These are phyloP conservation scores for Talpa occidentalis DNA, from an alignment of 2,113 vertebrate species.

Conservation along the genomic window DNA sequence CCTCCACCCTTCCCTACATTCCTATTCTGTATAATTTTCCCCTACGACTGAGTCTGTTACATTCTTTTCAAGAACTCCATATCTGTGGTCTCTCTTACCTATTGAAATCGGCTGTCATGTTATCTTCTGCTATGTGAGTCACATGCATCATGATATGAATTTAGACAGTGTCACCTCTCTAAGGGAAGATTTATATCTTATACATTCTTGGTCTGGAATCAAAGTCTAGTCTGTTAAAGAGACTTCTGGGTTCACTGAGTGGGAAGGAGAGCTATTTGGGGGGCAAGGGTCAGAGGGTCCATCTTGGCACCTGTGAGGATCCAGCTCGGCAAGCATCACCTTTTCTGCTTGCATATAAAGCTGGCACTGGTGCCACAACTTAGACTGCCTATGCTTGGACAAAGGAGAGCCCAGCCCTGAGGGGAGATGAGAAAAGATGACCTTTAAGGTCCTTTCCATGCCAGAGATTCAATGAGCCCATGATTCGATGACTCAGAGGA, in stretches of 20 bases:
- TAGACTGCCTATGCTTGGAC: constrained; percentile 44
- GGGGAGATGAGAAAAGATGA: constrained; percentile 39
- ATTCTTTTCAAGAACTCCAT: constrained; percentile 21
- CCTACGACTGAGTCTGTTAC: neutral
- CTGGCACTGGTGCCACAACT: neutral
- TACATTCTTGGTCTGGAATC: neutral
- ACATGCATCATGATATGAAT: constrained; percentile 11
- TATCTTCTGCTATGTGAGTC: neutral
- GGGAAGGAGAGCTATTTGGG: neutral
- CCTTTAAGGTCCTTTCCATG: constrained; percentile 62
- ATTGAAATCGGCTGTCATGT: neutral
- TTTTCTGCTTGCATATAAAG: constrained; percentile 36
- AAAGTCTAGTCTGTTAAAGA: constrained; percentile 40
- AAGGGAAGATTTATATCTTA: constrained; percentile 5
- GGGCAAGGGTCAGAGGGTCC: neutral
- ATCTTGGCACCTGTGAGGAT: neutral
- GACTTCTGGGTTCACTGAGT: neutral
- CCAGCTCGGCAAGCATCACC: neutral
- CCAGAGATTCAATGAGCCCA: constrained; percentile 44
- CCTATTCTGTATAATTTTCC: neutral
- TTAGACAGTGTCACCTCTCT: constrained; percentile 12
- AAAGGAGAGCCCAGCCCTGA: neutral
- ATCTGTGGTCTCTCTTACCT: neutral
- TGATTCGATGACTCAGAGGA: constrained; percentile 67
- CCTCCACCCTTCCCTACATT: neutral